phyloP scores from a whole-genome alignment of 1,140 invertebrate genomes.

The Atta texana region DNA sequence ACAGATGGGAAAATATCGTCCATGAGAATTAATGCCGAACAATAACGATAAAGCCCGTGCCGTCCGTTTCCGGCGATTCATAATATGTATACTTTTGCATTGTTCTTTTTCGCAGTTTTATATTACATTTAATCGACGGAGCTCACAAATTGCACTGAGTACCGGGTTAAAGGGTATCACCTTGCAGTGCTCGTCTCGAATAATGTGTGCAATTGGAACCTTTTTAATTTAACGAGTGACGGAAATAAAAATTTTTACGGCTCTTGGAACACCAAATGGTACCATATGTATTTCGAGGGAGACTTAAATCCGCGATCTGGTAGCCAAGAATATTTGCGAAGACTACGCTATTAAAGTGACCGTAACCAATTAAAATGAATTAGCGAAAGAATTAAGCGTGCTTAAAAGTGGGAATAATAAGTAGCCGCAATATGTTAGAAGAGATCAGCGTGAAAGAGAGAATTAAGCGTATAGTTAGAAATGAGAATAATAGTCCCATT shows the following conservation, averaged over 20 bases:
- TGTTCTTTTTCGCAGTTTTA: constrained; percentile 27
- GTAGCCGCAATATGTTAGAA: background rate
- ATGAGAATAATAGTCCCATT: background rate
- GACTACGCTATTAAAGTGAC: background rate
- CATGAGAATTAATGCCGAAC: constrained; percentile 46
- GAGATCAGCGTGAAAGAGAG: background rate
- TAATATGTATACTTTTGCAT: no score
- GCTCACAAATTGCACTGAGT: constrained; percentile 20
- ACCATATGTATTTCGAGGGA: background rate
- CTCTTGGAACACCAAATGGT: background rate
- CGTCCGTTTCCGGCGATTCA: constrained; percentile 8
- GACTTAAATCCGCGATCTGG: background rate
- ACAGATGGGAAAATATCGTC: constrained; percentile 41
- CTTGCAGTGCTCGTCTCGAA: constrained; percentile 35
- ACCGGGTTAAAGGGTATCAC: constrained; percentile 38
- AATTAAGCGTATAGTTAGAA: background rate
- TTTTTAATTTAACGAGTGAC: constrained; percentile 18
- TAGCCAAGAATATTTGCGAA: background rate
- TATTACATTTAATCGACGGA: constrained; percentile 32
- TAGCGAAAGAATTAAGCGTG: background rate
- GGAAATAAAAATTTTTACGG: constrained; percentile 47
- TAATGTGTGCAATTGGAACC: constrained; percentile 3
- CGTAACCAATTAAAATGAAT: background rate
- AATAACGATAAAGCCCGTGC: background rate
- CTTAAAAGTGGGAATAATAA: constrained; percentile 13